phyloP scores from a whole-genome alignment of 37 sponge, comb jelly and placozoan species.

The Mnemiopsis leidyi region DNA sequence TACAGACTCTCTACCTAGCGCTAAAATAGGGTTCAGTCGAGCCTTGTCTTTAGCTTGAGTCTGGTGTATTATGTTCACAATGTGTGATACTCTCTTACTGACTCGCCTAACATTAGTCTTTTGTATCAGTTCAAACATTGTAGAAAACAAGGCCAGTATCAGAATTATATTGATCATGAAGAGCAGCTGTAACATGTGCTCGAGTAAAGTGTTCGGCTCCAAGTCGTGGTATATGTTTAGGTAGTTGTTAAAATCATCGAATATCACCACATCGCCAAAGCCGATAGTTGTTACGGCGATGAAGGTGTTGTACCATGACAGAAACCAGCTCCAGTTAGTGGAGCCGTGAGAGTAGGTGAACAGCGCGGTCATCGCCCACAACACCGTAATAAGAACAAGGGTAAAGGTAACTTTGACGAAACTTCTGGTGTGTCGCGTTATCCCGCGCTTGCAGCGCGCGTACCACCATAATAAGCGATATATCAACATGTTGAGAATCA shows the following conservation, averaged over 20 bases:
- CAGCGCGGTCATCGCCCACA: background rate
- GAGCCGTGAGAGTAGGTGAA: background rate
- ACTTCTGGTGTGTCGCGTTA: background rate
- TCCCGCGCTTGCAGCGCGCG: background rate
- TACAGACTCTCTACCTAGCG: background rate
- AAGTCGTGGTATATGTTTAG: background rate
- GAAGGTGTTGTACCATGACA: constrained; percentile 2
- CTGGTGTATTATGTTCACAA: background rate
- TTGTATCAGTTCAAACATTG: background rate
- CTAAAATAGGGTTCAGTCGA: background rate
- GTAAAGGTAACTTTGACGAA: background rate
- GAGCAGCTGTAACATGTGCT: background rate
- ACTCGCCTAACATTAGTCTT: background rate
- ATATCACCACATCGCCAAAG: background rate
- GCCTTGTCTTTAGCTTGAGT: background rate
- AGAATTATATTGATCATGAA: constrained; percentile 3
- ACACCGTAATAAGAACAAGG: background rate
- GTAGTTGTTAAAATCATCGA: background rate
- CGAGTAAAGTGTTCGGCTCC: background rate
- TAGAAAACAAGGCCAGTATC: background rate
- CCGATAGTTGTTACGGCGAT: constrained; percentile 10
- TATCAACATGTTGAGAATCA: background rate
- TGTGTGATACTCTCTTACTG: background rate
- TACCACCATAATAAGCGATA: background rate
- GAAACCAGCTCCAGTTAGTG: background rate